Conservation (phyloP, 2,888 invertebrate genomes). For the Nycteola revayana region DNA sequence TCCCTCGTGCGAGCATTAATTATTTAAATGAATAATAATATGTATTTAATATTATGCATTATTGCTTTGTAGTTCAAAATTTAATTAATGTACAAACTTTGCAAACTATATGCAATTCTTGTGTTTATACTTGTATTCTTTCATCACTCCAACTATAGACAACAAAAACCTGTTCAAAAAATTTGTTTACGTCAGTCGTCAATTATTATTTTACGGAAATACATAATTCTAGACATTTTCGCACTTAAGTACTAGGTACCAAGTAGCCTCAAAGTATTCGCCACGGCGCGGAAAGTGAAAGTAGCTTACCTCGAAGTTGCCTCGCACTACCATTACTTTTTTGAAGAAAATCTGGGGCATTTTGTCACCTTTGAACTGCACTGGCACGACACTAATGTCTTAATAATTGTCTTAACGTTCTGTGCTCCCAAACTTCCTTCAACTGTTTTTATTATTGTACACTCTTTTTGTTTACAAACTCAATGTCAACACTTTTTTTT, state of each 20-base stretch:
- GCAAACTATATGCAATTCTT: too few species aligned
- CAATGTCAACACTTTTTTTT: constrained; percentile 32
- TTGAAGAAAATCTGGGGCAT: constrained; percentile 81
- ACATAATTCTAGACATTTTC: constrained; percentile 12
- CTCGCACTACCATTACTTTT: constrained; percentile 77
- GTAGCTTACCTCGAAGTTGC: constrained; percentile 73
- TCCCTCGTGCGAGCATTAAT: too few species aligned
- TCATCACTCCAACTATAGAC: too few species aligned
- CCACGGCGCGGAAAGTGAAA: constrained; percentile 65
- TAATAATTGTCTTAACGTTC: constrained; percentile 13
- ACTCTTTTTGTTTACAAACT: constrained; percentile 26
- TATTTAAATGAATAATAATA: too few species aligned
- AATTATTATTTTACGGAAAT: too few species aligned
- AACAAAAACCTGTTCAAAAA: too few species aligned
- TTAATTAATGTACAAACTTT: too few species aligned
- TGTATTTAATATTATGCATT: too few species aligned
- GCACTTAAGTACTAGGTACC: constrained; percentile 4
- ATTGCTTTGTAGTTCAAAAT: too few species aligned
- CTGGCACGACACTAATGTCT: constrained; percentile 22
- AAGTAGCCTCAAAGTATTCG: constrained; percentile 32
- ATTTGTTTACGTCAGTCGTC: too few species aligned
- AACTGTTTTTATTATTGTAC: constrained; percentile 13
- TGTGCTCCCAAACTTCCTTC: constrained; percentile 9
- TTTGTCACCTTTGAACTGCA: constrained; percentile 50
- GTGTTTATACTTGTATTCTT: too few species aligned